Evolutionary conservation across 2,888 invertebrate genomes (phyloP).

Genomic region (Nebria brevicollis): DNA sequence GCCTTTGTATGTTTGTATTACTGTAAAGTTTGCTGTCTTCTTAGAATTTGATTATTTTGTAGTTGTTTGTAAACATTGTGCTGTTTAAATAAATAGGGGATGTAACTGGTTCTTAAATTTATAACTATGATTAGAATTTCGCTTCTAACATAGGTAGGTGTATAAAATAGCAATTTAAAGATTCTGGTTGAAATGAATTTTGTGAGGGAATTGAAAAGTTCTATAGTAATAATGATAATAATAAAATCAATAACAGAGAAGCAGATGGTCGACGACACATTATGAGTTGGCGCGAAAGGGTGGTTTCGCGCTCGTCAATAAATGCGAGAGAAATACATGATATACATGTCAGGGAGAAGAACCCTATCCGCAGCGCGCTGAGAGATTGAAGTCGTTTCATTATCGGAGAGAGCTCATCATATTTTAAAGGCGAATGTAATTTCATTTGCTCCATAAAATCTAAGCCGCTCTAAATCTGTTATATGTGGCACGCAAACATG

Average conservation of each 20-base stretch:
- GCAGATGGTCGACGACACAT: not conserved
- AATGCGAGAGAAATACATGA: not conserved
- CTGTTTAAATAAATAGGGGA: no score
- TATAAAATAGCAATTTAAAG: no score
- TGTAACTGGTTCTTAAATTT: no score
- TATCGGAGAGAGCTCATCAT: slow-evolving; percentile 65
- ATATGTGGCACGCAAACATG: slow-evolving; percentile 27
- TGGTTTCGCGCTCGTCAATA: not conserved
- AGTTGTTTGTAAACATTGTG: no score
- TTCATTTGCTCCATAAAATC: slow-evolving; percentile 66
- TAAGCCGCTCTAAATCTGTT: slow-evolving; percentile 64
- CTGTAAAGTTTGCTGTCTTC: no score
- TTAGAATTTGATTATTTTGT: no score
- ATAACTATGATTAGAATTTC: no score
- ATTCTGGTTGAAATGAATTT: no score
- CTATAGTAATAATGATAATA: not conserved
- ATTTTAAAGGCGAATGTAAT: slow-evolving; percentile 66
- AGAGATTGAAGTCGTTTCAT: slow-evolving; percentile 63
- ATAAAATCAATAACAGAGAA: not conserved
- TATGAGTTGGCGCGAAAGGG: not conserved
- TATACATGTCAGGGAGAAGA: not conserved
- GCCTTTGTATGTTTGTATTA: no score
- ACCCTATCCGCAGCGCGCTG: not conserved
- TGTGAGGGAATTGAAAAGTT: no score
- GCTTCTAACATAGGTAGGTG: no score